Evolutionary conservation across 1,140 invertebrate genomes (phyloP), one percentile per base, ranked within the genome.

Genomic region (Akabosia matsudoensis): DNA sequence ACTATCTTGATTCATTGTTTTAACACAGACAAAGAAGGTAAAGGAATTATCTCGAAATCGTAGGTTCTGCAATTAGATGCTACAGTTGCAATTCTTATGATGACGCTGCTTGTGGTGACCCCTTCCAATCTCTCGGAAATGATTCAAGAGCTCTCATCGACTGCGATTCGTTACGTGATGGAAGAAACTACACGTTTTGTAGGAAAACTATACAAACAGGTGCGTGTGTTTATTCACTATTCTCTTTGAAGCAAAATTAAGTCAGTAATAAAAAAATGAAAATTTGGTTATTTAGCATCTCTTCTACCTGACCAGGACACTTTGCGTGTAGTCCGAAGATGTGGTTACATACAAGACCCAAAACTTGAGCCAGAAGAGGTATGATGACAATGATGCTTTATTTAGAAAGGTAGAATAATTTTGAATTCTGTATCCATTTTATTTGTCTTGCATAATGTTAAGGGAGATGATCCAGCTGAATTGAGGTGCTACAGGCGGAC

Each of bases 401-500:
- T 34, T 7, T 13, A 34, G 7, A 70, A n/a, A n/a, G n/a, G n/a
- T n/a, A n/a, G n/a, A 70, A 10, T 22, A 70, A 28, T 34, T 3
- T 70, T 16, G 7, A 31, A 30, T 45, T 45, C 7, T 45, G 7
- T 45, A 37, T 34, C 2, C n/a, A 72, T 45, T 72, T 34, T 22
- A 7, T 22, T 13, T 22, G 56, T 22, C 28, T 24, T 64, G n/a
- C n/a, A n/a, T n/a, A n/a, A n/a, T 28, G n/a, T 64, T 28, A 70
- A 72, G 33, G 70, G 33, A 33, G 37, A 72, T 3, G 33, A 45
- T 72, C 37, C 33, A 7, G 16, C 70, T 1, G 70, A 51, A 1
- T 22, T 72, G 30, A 34, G 37, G 26, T 45, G 33, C 37, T 61
- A 77, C 76, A 2, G 72, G 14, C 4, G 91, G 78, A 87, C 87